Evolutionary conservation across 2,888 invertebrate species (phyloP).

Genomic region (Hymenopus coronatus): DNA sequence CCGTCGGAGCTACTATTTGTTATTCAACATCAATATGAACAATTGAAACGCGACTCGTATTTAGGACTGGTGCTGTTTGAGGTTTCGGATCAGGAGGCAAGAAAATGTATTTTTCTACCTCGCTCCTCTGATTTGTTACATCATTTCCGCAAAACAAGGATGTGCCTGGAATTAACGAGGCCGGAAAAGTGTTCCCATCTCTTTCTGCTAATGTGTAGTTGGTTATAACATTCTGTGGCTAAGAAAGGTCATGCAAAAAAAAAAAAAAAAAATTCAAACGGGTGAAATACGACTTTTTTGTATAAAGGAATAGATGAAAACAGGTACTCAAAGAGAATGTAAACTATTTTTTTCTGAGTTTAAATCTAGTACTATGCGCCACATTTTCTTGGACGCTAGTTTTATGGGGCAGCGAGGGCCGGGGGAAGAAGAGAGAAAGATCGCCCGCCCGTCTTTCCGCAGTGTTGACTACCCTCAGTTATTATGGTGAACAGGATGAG

Average conservation of each 20-base stretch:
- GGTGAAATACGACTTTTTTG: no score
- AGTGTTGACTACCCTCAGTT: no score
- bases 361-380: no score
- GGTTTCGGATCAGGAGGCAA: background rate
- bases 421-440: no score
- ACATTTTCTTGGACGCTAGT: no score
- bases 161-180: background rate
- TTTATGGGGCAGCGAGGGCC: no score
- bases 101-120: background rate
- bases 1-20: background rate
- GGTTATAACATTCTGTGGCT: background rate
- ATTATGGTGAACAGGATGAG: no score
- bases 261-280: no score
- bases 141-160: conserved; percentile 8
- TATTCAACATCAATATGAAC: background rate
- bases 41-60: background rate
- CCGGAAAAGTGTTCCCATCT: background rate
- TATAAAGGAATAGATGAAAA: no score
- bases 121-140: background rate
- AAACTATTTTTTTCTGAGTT: no score
- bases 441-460: no score
- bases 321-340: no score
- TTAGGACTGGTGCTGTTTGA: background rate
- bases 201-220: background rate
- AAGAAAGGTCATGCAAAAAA: background rate